Base-by-base conservation (phyloP, 2,888 invertebrate genomes). In the Eumacrocentrus americanus region DNA sequence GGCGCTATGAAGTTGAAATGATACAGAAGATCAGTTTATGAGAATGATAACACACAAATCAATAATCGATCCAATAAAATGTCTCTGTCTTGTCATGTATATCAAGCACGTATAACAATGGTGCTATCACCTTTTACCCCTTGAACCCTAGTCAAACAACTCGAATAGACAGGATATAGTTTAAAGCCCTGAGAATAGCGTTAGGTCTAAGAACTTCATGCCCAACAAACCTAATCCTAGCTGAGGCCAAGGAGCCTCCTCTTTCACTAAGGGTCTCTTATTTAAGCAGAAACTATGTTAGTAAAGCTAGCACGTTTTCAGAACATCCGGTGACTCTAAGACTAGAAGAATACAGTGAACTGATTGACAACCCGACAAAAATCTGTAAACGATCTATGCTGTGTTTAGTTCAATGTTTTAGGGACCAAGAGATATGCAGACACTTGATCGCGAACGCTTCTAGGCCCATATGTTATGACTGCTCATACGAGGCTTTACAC, bases 151-250 rank as follows among this genome's bases (percentile, higher is more conserved):
- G 1, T 11, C 38, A 0, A 7, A 38, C 2, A 3, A 20, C 0
- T 62, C 29, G 60, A 11, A 12, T 60, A 0, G 16, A 46, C 5
- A 50, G 44, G 1, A 51, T 62, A 4, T 54, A 64, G 37, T 38
- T 37, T 11, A 34, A 14, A 9, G 58, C 60, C 2, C 9, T 64
- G 1, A 37, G 47, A 23, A 22, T 60, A 0, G 47, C 52, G 5
- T 23, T 60, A 3, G 58, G 62, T 0, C 37, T 57, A 1, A 44
- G 61, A 2, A 58, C 44, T n/a, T 61, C 63, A 3, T 58, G 52
- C 12, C 61, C 56, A 0, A 63, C 46, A 7, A 63, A 63, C 11
- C 14, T 63, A 1, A 46, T 63, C 0, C 23, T 58, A 7, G 60
- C 63, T 3, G 63, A 63, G 29, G 20, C 58, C 6, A 16, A 25